Evolutionary conservation across 2,797 vertebrate genomes (phyloP).

Genomic region (Varecia variegata): DNA sequence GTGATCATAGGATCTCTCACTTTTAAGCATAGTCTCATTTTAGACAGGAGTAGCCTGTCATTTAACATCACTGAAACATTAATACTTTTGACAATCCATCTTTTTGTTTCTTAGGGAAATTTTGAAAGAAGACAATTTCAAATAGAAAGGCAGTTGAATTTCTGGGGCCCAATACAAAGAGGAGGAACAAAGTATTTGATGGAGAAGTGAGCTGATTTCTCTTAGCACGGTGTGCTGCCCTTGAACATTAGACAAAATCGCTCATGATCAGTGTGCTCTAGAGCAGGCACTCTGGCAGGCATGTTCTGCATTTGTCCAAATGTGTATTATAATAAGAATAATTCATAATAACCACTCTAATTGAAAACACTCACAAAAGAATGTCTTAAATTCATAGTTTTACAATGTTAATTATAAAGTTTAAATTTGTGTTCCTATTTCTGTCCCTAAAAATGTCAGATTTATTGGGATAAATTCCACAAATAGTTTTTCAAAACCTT

Average conservation of each 20-base stretch:
- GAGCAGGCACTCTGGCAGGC: background rate
- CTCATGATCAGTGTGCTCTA: background rate
- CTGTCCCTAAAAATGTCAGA: background rate
- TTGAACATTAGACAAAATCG: background rate
- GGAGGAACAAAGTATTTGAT: background rate
- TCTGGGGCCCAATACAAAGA: background rate
- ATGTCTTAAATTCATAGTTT: background rate
- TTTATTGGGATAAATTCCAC: slow-evolving; percentile 24
- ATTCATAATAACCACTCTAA: background rate
- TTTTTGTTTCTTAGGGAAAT: background rate
- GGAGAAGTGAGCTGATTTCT: background rate
- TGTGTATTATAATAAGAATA: background rate
- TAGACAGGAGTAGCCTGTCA: background rate
- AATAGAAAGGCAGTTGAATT: background rate
- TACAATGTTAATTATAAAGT: background rate
- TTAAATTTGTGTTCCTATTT: slow-evolving; percentile 21
- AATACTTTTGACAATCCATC: background rate
- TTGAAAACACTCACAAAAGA: background rate
- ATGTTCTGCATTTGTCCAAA: background rate
- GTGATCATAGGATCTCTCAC: background rate
- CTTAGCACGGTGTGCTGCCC: background rate
- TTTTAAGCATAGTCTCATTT: background rate
- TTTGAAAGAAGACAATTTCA: background rate
- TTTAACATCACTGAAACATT: background rate
- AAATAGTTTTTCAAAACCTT: slow-evolving; percentile 29